Conservation (phyloP, 2,888 invertebrate species). For the Agrotis clavis region DNA sequence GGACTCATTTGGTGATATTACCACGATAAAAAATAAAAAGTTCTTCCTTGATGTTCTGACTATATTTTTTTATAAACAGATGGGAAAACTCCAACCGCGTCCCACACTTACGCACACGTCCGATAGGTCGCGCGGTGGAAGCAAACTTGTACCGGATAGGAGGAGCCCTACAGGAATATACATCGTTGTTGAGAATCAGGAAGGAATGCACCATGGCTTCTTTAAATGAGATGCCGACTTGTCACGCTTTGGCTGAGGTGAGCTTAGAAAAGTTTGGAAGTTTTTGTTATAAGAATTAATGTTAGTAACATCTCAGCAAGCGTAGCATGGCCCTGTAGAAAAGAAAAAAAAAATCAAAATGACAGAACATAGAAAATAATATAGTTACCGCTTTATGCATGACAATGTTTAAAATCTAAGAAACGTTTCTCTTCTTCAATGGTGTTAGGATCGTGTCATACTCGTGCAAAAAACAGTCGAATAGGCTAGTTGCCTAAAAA, state of each 20-base stretch:
- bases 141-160: constrained; percentile 76
- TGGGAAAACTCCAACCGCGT: constrained; percentile 92
- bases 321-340: too few relatives aligned
- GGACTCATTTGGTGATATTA: too few relatives aligned
- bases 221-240: constrained; percentile 78
- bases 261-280: not conserved
- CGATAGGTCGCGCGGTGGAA: constrained; percentile 82
- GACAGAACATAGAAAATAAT: too few relatives aligned
- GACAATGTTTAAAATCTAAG: too few relatives aligned
- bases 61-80: constrained; percentile 73
- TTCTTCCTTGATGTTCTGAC: not conserved
- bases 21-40: too few relatives aligned
- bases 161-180: constrained; percentile 71
- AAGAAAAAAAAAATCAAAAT: too few relatives aligned
- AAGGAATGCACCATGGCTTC: constrained; percentile 70
- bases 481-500: too few relatives aligned
- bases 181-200: constrained; percentile 72
- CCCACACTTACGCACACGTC: constrained; percentile 78
- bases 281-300: not conserved
- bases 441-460: too few relatives aligned
- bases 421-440: too few relatives aligned
- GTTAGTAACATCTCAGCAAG: not conserved
- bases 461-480: too few relatives aligned
- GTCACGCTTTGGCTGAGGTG: constrained; percentile 87
- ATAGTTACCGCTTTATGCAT: too few relatives aligned